Base-by-base conservation (phyloP, 2,888 invertebrate genomes). In the Agrypnus murinus region DNA sequence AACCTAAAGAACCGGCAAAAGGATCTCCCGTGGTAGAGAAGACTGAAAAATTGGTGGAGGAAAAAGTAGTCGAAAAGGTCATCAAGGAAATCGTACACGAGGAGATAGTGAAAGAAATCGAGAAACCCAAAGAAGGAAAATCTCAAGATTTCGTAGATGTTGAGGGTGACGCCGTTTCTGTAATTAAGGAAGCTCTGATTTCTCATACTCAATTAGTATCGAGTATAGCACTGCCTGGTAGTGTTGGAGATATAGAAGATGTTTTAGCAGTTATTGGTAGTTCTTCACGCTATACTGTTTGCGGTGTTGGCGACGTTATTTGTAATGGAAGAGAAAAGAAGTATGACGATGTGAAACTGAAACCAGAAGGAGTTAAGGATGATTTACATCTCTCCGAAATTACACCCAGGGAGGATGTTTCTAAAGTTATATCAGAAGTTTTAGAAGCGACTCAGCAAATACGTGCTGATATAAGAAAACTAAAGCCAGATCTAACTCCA, bases 401-500 rank as follows among this genome's bases (percentile, higher is more conserved):
- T n/a, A 9, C 25, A 4, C 50, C 12, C 0, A 25, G 36, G 12
- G 38, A 53, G 40, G 83, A 86, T 66, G 83, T 86, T n/a, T 78
- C 81, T 38, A 84, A 84, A 74, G 81, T 87, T n/a, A 86, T 87
- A 79, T 83, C 82, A 25, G 87, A 87, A 78, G 86, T 86, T 7
- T 79, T 87, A 32, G 87, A 87, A 77, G 86, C 82, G n/a, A 84
- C 87, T 0, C 84, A 86, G 59, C 86, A 86, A 78, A 87, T 88
- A 25, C 84, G 87, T 71, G 84, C 86, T 48, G 86, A 88, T 76
- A 86, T 88, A 0, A 86, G 85, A 74, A 85, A 86, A 78, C 69
- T 87, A 8, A 87, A 87, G 78, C 87, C 87, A n/a, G 87, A 87
- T 76, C 77, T 87, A 65, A 87, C 87, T 1, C 87, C 87, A n/a